Evolutionary conservation across 1,140 invertebrate genomes (phyloP).

Genomic region (Heliconius hewitsoni): DNA sequence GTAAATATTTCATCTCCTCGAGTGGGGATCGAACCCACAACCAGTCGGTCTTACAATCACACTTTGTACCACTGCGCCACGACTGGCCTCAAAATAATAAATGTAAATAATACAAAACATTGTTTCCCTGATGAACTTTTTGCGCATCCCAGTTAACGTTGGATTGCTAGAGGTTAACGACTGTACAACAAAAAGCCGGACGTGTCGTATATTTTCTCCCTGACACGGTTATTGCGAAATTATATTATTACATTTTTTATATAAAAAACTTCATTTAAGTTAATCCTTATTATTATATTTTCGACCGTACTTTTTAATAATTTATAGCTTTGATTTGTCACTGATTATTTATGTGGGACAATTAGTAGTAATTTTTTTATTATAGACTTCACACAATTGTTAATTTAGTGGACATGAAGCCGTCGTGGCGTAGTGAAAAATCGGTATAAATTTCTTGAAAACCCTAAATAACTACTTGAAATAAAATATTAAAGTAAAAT

Average conservation of each 20-base stretch:
- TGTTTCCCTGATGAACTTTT: conserved; percentile 4
- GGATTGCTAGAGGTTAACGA: conserved; percentile 4
- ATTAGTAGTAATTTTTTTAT: no score
- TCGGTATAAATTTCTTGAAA: no score
- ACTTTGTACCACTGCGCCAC: no score
- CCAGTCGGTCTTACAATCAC: no score
- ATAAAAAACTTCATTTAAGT: background rate
- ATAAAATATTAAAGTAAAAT: background rate
- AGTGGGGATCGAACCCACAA: no score
- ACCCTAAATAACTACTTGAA: background rate
- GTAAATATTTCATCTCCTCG: no score
- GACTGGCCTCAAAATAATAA: background rate
- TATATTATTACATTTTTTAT: background rate
- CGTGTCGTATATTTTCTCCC: background rate
- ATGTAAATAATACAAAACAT: background rate
- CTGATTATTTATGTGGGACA: no score
- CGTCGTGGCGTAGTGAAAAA: no score
- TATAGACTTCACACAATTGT: no score
- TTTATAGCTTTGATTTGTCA: no score
- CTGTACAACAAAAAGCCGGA: conserved; percentile 13
- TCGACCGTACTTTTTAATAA: no score
- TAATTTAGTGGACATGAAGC: no score
- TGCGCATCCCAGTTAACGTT: conserved; percentile 4
- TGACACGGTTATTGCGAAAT: background rate
- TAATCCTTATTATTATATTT: background rate